Evolutionary conservation across 92 coral and sea anemone genomes (phyloP).

Genomic region (Phenganax marumi): DNA sequence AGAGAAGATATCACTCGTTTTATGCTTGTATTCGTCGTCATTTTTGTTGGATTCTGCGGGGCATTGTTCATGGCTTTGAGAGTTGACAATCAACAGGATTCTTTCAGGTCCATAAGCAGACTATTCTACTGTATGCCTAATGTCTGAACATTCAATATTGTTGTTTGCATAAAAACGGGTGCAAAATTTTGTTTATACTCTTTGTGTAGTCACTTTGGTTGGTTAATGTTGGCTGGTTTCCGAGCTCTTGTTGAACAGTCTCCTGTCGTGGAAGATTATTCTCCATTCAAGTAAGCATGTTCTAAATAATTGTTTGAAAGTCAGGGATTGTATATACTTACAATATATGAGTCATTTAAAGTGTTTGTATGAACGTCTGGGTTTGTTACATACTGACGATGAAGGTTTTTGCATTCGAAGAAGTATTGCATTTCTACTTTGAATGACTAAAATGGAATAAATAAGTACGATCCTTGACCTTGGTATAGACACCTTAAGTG

Average conservation of each 20-base stretch:
- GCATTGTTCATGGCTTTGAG: conserved; percentile 74
- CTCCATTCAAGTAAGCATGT: conserved; percentile 61
- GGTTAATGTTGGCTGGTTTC: conserved; percentile 76
- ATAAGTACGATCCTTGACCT: no score
- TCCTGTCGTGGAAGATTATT: conserved; percentile 75
- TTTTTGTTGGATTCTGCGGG: conserved; percentile 83
- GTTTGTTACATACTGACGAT: no score
- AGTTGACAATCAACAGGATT: conserved; percentile 69
- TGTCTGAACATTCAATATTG: background rate
- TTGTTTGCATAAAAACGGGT: background rate
- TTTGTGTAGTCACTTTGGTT: conserved; percentile 56
- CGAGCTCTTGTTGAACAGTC: conserved; percentile 74
- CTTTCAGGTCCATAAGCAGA: conserved; percentile 59
- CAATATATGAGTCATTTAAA: no score
- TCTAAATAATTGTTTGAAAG: no score
- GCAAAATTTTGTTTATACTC: background rate
- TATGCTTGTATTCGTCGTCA: conserved; percentile 64
- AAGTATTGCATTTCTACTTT: no score
- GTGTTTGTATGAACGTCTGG: no score
- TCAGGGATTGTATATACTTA: no score
- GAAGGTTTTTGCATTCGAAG: no score
- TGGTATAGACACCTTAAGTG: no score
- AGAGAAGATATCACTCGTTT: conserved; percentile 74
- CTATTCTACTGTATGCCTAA: background rate
- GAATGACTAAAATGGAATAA: no score